Evolutionary conservation across 2,888 invertebrate species (phyloP), one percentile per base, ranked within the genome.

Genomic region (Exocentrus adspersus): DNA sequence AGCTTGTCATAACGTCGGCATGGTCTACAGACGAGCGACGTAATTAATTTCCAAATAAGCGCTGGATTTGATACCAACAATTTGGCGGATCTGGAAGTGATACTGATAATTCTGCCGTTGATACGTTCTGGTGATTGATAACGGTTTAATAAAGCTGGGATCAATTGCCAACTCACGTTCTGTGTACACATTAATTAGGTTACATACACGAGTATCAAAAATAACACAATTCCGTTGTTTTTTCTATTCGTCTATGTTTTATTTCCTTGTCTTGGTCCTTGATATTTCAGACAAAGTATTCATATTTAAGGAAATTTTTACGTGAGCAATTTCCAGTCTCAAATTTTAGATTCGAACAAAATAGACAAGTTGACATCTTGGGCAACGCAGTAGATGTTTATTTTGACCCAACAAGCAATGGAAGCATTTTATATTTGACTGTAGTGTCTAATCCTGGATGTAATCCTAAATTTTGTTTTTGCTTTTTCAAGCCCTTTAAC

Each of bases 291-390:
- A 28, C 6, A 1, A 28, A 28, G 5, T 28, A 28, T 28, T 1
- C 6, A 28, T 9, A n/a, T n/a, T n/a, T n/a, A n/a, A n/a, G n/a
- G n/a, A n/a, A n/a, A n/a, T n/a, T n/a, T n/a, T n/a, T n/a, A n/a
- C n/a, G n/a, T n/a, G n/a, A n/a, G n/a, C n/a, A n/a, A n/a, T n/a
- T n/a, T n/a, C n/a, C n/a, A 21, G 30, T 65, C 68, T 70, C 72
- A 54, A 65, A 48, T 61, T 69, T 76, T 58, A 61, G 62, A 59
- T 72, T 77, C 46, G 63, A 45, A 50, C 68, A 65, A 79, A 82
- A 50, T 77, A 76, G 7, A 81, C 72, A 21, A 78, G 45, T 42
- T 76, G 74, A 64, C 82, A 82, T 59, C 65, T 65, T 0, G 81
- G 81, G 67, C 82, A 82, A 2, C 59, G 12, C 9, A 77, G 61